Evolutionary conservation across 1,140 invertebrate species (phyloP).

Genomic region (Aphelenchoides avenae): DNA sequence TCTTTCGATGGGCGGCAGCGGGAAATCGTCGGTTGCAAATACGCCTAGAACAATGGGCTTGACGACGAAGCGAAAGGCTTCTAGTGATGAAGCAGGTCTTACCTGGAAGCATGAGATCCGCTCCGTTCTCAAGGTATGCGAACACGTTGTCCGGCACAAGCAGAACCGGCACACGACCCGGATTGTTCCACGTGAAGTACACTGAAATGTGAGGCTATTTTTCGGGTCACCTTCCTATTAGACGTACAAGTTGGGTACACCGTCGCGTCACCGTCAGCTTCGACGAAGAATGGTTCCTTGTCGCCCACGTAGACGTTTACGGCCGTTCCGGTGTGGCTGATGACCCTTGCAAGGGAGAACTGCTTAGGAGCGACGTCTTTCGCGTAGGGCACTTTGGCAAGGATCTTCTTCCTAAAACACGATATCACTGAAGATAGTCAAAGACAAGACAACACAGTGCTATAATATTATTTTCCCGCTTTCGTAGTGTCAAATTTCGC

Average conservation of each 20-base stretch:
- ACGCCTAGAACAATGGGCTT: slow-evolving; percentile 18
- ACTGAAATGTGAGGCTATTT: slow-evolving; percentile 70
- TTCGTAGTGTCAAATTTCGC: too few relatives aligned
- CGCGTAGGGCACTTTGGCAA: background rate
- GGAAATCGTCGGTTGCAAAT: background rate
- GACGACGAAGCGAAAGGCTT: slow-evolving; percentile 5
- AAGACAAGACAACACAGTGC: too few relatives aligned
- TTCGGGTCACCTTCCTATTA: background rate
- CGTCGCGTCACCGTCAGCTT: slow-evolving; percentile 62
- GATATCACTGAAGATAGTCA: too few relatives aligned
- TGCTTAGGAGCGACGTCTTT: background rate
- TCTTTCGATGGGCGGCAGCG: slow-evolving; percentile 4
- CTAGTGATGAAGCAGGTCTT: background rate
- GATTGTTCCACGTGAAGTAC: slow-evolving; percentile 76
- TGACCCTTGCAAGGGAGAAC: background rate
- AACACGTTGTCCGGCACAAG: slow-evolving; percentile 68
- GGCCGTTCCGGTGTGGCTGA: slow-evolving; percentile 65
- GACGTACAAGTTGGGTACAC: slow-evolving; percentile 1
- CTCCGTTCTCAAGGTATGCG: slow-evolving; percentile 68
- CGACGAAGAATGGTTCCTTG: slow-evolving; percentile 74
- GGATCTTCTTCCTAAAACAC: background rate
- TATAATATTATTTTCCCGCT: too few relatives aligned
- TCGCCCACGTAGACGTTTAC: slow-evolving; percentile 71
- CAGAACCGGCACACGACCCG: slow-evolving; percentile 70
- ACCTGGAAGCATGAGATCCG: slow-evolving; percentile 79